Percentiles rank a stretch among this genome's conserved stretches.
Evolutionary conservation across 30 jellyfish, hydroid and myxozoan species (phyloP).

Genomic region (Phacellophora camtschatica): DNA sequence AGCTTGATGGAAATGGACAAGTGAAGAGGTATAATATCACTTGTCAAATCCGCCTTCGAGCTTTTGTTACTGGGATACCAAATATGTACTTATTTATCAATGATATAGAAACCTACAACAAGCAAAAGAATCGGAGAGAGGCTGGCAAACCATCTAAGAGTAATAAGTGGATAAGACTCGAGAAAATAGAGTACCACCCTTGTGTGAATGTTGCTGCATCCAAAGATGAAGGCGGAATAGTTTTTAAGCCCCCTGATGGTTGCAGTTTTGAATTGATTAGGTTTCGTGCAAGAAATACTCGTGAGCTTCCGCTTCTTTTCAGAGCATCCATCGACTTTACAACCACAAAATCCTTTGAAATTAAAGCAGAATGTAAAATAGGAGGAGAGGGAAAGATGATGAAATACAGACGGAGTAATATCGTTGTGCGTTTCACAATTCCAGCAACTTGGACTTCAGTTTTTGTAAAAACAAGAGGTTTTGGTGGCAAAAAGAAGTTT

Average conservation of each 20-base stretch:
- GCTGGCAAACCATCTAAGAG: conserved; percentile 21
- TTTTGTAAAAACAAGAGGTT: conserved; percentile 49
- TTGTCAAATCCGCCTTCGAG: conserved; percentile 66
- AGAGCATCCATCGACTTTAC: conserved; percentile 64
- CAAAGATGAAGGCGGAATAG: conserved; percentile 69
- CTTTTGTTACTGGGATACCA: conserved; percentile 80
- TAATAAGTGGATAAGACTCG: conserved; percentile 61
- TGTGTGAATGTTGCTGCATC: conserved; percentile 60
- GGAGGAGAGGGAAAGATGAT: conserved; percentile 61
- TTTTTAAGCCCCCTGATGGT: conserved; percentile 91
- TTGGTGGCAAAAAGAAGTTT: conserved; percentile 58
- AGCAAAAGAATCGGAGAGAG: conserved; percentile 33
- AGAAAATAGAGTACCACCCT: conserved; percentile 75
- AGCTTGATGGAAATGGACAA: conserved; percentile 83
- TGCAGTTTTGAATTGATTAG: conserved; percentile 90
- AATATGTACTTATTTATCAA: conserved; percentile 48
- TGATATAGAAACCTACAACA: conserved; percentile 48
- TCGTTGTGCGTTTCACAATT: conserved; percentile 60
- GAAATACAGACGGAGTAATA: conserved; percentile 52
- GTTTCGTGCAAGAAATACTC: conserved; percentile 41
- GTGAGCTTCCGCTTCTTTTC: conserved; percentile 50
- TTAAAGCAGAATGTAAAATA: conserved; percentile 74
- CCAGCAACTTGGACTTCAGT: conserved; percentile 85
- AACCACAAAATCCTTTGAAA: conserved; percentile 59
- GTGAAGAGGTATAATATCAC: conserved; percentile 72